These are phyloP conservation scores for Pangasius sanitwongsei DNA, from an alignment of 2,797 vertebrate genomes.

Conservation along the genomic window DNA sequence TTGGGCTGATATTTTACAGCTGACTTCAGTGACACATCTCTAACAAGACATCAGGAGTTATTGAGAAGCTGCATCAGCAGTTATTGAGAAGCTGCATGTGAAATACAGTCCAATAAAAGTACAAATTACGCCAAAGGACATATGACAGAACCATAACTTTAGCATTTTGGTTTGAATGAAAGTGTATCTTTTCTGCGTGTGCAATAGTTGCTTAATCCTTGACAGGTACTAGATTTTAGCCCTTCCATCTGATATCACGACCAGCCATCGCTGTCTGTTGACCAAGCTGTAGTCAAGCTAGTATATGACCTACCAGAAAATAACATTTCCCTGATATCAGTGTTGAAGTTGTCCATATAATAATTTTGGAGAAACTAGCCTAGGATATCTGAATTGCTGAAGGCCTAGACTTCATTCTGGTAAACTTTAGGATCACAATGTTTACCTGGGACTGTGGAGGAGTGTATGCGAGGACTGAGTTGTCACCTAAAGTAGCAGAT, in stretches of 20 bases:
- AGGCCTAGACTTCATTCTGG: not conserved
- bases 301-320: not conserved
- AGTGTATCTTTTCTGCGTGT: not conserved
- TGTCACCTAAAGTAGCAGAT: not conserved
- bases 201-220: not conserved
- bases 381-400: not conserved
- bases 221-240: not conserved
- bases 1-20: not conserved
- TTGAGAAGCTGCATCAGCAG: not conserved
- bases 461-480: not conserved
- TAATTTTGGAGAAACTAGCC: not conserved
- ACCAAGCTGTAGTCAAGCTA: not conserved
- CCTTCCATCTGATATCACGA: not conserved
- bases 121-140: not conserved
- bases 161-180: not conserved
- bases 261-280: not conserved
- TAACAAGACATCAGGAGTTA: not conserved
- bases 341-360: not conserved
- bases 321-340: not conserved
- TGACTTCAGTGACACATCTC: not conserved
- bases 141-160: not conserved
- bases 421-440: not conserved
- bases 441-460: not conserved
- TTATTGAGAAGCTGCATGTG: not conserved
- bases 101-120: not conserved